These are phyloP conservation scores for Polypterus senegalus DNA, from an alignment of 2,113 vertebrate species.

Conservation along the genomic window DNA sequence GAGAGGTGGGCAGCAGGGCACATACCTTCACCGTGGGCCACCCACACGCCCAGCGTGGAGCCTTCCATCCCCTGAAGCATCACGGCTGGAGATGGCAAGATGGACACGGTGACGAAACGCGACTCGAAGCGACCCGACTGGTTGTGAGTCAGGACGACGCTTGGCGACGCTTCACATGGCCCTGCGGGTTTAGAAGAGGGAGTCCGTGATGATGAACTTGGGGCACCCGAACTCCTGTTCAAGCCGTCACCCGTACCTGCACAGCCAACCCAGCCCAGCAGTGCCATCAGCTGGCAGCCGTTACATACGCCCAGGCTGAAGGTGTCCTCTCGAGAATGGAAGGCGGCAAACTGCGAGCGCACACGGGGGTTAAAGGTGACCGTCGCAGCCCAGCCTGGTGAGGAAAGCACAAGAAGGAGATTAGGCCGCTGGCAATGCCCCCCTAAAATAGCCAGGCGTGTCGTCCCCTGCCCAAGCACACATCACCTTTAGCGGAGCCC, in stretches of 20 bases:
- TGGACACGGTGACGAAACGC: slow-evolving; percentile 61
- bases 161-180: slow-evolving; percentile 12
- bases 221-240: background rate
- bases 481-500: slow-evolving; percentile 78
- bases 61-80: slow-evolving; percentile 78
- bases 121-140: slow-evolving; percentile 75
- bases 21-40: slow-evolving; percentile 79
- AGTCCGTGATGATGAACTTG: no score
- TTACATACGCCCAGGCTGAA: slow-evolving; percentile 84
- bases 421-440: background rate
- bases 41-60: slow-evolving; percentile 73
- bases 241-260: background rate
- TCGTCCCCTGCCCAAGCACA: no score
- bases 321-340: slow-evolving; percentile 58
- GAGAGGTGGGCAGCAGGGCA: background rate
- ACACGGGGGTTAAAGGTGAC: slow-evolving; percentile 59
- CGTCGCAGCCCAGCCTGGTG: slow-evolving; percentile 72
- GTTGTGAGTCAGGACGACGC: slow-evolving; percentile 66
- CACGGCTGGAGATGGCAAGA: slow-evolving; percentile 58
- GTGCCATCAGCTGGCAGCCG: slow-evolving; percentile 74
- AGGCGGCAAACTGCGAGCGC: slow-evolving; percentile 55
- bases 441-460: no score
- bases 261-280: slow-evolving; percentile 74
- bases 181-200: background rate
- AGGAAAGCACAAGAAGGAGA: background rate